A percentile compares a stretch with the other conserved stretches of the same genome.
These are phyloP conservation scores for Cinclus cinclus DNA, from an alignment of 2,113 vertebrate species.

Conservation along the genomic window DNA sequence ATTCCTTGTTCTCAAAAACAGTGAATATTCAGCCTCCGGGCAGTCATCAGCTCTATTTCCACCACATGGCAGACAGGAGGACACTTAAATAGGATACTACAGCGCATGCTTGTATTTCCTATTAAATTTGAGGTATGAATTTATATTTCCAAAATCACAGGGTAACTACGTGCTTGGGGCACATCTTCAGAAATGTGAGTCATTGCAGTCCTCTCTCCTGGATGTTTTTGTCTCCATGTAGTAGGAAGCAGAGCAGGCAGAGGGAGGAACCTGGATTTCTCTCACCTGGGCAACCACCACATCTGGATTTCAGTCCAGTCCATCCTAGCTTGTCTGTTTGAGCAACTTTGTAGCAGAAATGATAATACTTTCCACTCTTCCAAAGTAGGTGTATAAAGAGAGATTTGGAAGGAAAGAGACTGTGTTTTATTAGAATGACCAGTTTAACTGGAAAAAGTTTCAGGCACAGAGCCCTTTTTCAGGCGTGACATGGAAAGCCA, in stretches of 20 bases:
- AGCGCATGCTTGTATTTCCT: neutral
- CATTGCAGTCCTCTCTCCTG: neutral
- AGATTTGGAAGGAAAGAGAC: neutral
- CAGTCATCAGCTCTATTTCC: neutral
- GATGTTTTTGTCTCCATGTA: neutral
- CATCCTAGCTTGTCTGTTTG: neutral
- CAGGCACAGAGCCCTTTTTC: neutral
- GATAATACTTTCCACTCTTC: neutral
- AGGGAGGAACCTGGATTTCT: neutral
- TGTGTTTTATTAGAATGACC: neutral
- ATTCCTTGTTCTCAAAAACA: neutral
- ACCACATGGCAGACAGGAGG: neutral
- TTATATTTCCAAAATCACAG: slow-evolving; percentile 12
- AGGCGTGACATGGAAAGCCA: neutral
- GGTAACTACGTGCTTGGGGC: neutral
- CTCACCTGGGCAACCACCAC: neutral
- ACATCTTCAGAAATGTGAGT: neutral
- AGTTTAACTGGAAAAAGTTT: neutral
- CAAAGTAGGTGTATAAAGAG: neutral
- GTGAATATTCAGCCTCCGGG: neutral
- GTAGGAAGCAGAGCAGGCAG: neutral
- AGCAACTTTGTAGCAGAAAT: neutral
- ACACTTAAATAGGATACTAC: neutral
- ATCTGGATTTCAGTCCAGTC: neutral
- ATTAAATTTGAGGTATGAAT: neutral